Percentiles rank a stretch among this genome's conserved stretches.
These are phyloP conservation scores for Tapera naevia DNA, from an alignment of 2,797 vertebrate species.

Conservation along the genomic window DNA sequence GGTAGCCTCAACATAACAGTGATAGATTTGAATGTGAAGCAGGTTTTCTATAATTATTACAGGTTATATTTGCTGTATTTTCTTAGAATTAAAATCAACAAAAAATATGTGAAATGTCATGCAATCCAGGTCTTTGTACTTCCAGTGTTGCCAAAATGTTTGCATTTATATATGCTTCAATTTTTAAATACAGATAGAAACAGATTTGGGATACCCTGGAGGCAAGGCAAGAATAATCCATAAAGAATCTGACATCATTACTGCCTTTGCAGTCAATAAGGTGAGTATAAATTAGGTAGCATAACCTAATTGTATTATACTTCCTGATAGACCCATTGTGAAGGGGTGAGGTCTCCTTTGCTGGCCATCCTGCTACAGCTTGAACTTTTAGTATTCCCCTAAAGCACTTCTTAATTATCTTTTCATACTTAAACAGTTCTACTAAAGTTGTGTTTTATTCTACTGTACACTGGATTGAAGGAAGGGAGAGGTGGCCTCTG, in stretches of 20 bases:
- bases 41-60: neutral
- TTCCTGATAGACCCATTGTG: neutral
- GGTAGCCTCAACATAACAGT: neutral
- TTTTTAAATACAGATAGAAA: slow-evolving; percentile 81
- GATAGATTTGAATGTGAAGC: neutral
- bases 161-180: neutral
- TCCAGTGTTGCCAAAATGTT: neutral
- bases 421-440: neutral
- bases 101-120: neutral
- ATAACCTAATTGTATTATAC: neutral
- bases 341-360: neutral
- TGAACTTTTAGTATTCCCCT: neutral
- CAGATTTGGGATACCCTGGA: slow-evolving; percentile 82
- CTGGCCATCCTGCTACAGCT: neutral
- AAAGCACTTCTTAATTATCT: neutral
- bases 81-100: neutral
- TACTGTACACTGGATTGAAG: neutral
- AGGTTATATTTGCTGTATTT: neutral
- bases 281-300: slow-evolving; percentile 70
- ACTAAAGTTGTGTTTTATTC: neutral
- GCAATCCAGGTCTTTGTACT: accelerated
- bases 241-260: slow-evolving; percentile 98
- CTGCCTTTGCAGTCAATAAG: slow-evolving; percentile 98
- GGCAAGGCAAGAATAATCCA: slow-evolving; percentile 96
- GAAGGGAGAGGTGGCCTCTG: neutral